Base-by-base conservation (phyloP, 2,113 vertebrate genomes). In the Lophotis ruficrista region DNA sequence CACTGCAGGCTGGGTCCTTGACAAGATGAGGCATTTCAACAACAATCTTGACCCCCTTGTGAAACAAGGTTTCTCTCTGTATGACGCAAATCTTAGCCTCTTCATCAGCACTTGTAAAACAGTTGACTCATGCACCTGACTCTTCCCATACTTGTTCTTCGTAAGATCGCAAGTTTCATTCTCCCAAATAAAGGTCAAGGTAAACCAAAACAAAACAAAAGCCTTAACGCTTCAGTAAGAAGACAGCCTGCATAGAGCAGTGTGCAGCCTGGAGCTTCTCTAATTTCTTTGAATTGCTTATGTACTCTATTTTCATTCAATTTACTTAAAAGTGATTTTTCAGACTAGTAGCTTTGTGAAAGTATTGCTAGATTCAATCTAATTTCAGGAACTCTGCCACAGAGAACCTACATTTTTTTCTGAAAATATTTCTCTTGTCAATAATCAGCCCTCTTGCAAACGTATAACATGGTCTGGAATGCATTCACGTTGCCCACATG, bases 71-170 rank as follows among this genome's bases (percentile, higher is more conserved):
- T 94, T 71, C 69, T 87, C 45, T 88, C 64, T 43, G 66, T 51
- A 47, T 95, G 96, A 95, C 16, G 66, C 95, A 97, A 94, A 96
- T 94, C 83, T 89, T 85, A 82, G 57, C 85, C 91, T 94, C 91
- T 95, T 93, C 94, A 92, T 83, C 89, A 93, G 72, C 87, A 89
- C 89, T 96, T 96, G 61, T 88, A 95, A 96, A 95, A 94, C 9
- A 75, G 64, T 91, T 96, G 94, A 96, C 81, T 97, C 91, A 91
- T 65, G 57, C 65, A 83, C 77, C 60, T 91, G 72, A 64, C 57
- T 95, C 82, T 96, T 93, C 83, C 85, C 65, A 45, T 89, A 78
- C 51, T 70, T 82, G 65, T 66, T 92, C 70, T 21, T 96, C 66
- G 30, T 80, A 90, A 82, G 47, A 94, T 72, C n/a, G 27, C 64